phyloP scores from a whole-genome alignment of 2,797 vertebrate species.

The Ctenopoma multispine region DNA sequence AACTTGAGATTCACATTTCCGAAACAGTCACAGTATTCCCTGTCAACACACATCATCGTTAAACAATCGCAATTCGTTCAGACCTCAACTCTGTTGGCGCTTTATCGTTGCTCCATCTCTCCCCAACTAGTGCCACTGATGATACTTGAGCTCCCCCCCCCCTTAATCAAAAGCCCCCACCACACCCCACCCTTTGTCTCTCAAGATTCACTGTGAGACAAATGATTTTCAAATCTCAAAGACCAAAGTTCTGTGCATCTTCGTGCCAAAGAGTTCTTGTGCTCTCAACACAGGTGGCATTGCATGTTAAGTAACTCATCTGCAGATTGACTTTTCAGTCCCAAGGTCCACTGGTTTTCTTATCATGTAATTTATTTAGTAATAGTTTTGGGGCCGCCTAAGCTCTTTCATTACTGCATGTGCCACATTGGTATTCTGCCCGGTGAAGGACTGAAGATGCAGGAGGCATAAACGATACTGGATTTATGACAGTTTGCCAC shows the following conservation, averaged over 20 bases:
- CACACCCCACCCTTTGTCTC: not conserved
- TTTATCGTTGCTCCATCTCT: not conserved
- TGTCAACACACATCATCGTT: not conserved
- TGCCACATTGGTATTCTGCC: slow-evolving; percentile 37
- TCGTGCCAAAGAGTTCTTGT: slow-evolving; percentile 25
- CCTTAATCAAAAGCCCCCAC: slow-evolving; percentile 19
- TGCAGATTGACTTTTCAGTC: slow-evolving; percentile 8
- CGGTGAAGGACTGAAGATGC: slow-evolving; percentile 16
- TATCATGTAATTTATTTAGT: slow-evolving; percentile 7
- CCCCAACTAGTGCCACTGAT: slow-evolving; percentile 6
- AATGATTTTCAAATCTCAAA: slow-evolving; percentile 6
- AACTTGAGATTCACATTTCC: slow-evolving; percentile 11
- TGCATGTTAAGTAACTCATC: not conserved
- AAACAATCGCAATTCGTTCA: slow-evolving; percentile 11
- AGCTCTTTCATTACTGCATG: not conserved
- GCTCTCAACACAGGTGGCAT: not conserved
- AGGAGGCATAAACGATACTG: not conserved
- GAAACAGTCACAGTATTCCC: slow-evolving; percentile 24
- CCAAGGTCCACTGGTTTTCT: not conserved
- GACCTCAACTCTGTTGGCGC: too few relatives aligned
- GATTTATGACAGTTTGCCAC: slow-evolving; percentile 38
- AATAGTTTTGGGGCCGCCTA: not conserved
- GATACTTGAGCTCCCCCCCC: too few relatives aligned
- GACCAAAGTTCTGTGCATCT: slow-evolving; percentile 25
- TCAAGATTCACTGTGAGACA: slow-evolving; percentile 1